A percentile compares a stretch with the other conserved stretches of the same genome.
Conservation (phyloP, 2,797 vertebrate genomes). For the Takifugu rubripes region DNA sequence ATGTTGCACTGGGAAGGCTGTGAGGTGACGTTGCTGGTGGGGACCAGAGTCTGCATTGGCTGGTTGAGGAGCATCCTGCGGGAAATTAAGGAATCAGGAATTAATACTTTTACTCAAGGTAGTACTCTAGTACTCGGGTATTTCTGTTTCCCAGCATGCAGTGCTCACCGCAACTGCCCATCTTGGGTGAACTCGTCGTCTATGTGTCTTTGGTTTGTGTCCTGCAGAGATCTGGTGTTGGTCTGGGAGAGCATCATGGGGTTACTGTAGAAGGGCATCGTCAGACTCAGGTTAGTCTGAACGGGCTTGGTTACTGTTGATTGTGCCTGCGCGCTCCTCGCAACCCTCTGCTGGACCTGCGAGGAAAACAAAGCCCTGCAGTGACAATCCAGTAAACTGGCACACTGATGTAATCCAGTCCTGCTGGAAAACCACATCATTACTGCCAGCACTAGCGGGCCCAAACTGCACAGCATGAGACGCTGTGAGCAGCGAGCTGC, state of each 20-base stretch:
- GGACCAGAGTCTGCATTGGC: constrained; percentile 75
- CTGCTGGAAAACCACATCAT: not conserved
- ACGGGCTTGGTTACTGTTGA: constrained; percentile 65
- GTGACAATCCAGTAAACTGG: not conserved
- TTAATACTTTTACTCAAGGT: not conserved
- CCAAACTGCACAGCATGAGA: not conserved
- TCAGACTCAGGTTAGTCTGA: constrained; percentile 74
- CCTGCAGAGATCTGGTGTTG: constrained; percentile 65
- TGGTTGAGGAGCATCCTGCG: constrained; percentile 81
- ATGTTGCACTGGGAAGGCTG: constrained; percentile 77
- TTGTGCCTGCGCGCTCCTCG: constrained; percentile 65
- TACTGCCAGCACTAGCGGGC: not conserved
- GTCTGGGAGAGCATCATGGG: constrained; percentile 80
- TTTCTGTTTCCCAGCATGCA: not conserved
- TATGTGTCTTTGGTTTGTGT: constrained; percentile 74
- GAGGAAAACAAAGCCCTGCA: not conserved
- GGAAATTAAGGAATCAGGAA: constrained; percentile 6
- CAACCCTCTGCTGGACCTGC: constrained; percentile 59
- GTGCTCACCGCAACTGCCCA: constrained; percentile 78
- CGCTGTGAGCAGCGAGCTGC: not conserved
- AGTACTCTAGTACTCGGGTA: not conserved
- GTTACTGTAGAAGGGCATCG: constrained; percentile 81
- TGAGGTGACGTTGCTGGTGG: constrained; percentile 65
- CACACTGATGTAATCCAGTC: not conserved
- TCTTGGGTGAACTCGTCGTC: constrained; percentile 73